phyloP scores from a whole-genome alignment of 92 coral and sea anemone species.

The Palythoa heliodiscus region DNA sequence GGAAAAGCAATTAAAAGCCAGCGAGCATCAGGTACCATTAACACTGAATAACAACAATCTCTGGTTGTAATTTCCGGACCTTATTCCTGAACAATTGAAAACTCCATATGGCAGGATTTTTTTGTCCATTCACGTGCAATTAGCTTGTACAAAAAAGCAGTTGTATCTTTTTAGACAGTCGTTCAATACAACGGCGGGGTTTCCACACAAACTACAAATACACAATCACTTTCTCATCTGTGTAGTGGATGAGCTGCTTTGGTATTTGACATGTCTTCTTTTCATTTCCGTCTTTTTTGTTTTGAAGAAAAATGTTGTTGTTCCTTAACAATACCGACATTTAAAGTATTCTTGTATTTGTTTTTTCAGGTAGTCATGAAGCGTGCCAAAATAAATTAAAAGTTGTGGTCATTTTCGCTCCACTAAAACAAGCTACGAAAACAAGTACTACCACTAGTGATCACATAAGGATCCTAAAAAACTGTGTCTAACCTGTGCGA shows the following conservation, averaged over 20 bases:
- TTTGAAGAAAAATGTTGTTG: slow-evolving; percentile 29
- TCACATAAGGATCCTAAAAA: neutral
- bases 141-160: neutral
- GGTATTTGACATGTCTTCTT: slow-evolving; percentile 4
- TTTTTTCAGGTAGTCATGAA: slow-evolving; percentile 20
- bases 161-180: neutral
- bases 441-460: too few species aligned
- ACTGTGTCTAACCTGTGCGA: neutral
- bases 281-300: slow-evolving; percentile 30
- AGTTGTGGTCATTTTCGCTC: neutral
- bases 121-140: neutral
- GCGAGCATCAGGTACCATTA: slow-evolving; percentile 5
- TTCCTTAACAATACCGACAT: slow-evolving; percentile 3
- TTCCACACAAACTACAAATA: neutral
- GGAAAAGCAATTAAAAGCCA: slow-evolving; percentile 20
- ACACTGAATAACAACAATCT: slow-evolving; percentile 29
- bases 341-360: slow-evolving; percentile 2
- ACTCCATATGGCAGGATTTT: slow-evolving; percentile 17
- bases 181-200: neutral
- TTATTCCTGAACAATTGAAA: neutral
- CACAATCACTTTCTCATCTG: neutral
- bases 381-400: neutral
- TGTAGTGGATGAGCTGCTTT: neutral
- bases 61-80: slow-evolving; percentile 40
- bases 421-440: neutral